Percentiles rank a stretch among this genome's conserved stretches.
Conservation (phyloP, 2,888 invertebrate species). For the Latrodectus hesperus region DNA sequence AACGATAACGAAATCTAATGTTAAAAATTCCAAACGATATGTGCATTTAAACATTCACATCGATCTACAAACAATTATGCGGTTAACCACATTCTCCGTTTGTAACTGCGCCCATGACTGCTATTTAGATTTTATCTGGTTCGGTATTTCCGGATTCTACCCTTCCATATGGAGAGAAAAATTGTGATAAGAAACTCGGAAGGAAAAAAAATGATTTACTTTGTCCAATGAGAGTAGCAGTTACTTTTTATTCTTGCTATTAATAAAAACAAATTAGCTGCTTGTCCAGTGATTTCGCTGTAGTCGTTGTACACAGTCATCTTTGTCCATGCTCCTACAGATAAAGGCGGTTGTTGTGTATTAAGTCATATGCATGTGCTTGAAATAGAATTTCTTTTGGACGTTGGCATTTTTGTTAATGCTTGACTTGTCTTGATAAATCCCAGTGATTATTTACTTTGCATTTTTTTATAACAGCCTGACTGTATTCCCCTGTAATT, state of each 20-base stretch:
- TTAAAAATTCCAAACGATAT: not conserved
- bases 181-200: not conserved
- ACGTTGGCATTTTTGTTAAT: not conserved
- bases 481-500: no score
- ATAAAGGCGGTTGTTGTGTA: not conserved
- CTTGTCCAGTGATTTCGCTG: not conserved
- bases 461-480: no score
- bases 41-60: not conserved
- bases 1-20: not conserved
- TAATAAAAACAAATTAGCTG: conserved; percentile 51
- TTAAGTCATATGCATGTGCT: not conserved
- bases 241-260: conserved; percentile 24
- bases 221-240: conserved; percentile 8
- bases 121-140: conserved; percentile 20
- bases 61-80: not conserved
- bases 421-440: not conserved
- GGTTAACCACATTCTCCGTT: conserved; percentile 10
- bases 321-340: not conserved
- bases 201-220: not conserved
- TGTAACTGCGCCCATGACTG: conserved; percentile 13
- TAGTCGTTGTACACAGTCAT: not conserved
- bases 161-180: conserved; percentile 1
- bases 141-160: conserved; percentile 28
- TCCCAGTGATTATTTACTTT: no score
- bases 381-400: not conserved